Evolutionary conservation across 1,140 invertebrate genomes (phyloP).

Genomic region (Hylaeus volcanicus): DNA sequence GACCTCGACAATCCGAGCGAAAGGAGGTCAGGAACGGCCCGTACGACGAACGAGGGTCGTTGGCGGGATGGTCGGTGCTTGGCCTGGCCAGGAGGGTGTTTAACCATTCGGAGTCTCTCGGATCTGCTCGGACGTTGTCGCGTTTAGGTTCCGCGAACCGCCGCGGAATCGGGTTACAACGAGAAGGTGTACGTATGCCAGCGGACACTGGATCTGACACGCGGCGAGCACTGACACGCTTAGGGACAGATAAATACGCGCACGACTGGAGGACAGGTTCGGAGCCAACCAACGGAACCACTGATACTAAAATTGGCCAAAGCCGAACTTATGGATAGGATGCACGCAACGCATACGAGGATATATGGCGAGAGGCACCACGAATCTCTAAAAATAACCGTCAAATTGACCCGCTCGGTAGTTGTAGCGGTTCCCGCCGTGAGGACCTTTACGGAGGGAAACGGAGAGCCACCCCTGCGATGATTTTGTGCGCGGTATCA

Average conservation of each 20-base stretch:
- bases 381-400: too few relatives aligned
- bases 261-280: slow-evolving; percentile 8
- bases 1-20: slow-evolving; percentile 73
- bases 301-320: slow-evolving; percentile 5
- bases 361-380: too few relatives aligned
- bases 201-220: neutral
- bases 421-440: too few relatives aligned
- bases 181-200: too few relatives aligned
- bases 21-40: slow-evolving; percentile 77
- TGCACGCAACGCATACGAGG: too few relatives aligned
- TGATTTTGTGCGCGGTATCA: too few relatives aligned
- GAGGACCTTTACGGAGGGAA: too few relatives aligned
- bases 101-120: slow-evolving; percentile 59
- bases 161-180: neutral
- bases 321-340: neutral
- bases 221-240: too few relatives aligned
- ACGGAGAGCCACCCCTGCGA: too few relatives aligned
- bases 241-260: neutral
- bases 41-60: slow-evolving; percentile 59
- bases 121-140: slow-evolving; percentile 57
- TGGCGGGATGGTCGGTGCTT: slow-evolving; percentile 32
- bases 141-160: slow-evolving; percentile 25
- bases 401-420: too few relatives aligned
- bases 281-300: slow-evolving; percentile 4
- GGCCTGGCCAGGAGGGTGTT: slow-evolving; percentile 25